phyloP scores from a whole-genome alignment of 2,888 invertebrate genomes.

The Tupiocoris notatus region DNA sequence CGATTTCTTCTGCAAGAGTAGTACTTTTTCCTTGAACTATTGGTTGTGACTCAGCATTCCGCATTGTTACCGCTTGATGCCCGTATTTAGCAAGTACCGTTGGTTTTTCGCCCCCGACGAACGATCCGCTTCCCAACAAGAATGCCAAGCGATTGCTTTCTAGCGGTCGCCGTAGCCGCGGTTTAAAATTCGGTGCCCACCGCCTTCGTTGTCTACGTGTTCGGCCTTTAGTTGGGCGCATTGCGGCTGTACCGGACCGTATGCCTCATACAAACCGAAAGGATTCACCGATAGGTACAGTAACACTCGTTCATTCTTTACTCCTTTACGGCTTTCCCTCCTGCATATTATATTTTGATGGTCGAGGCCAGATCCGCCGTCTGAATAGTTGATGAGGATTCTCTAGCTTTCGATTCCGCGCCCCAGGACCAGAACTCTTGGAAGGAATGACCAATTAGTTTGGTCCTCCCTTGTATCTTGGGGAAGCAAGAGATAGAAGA shows the following conservation, averaged over 20 bases:
- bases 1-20: no score
- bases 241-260: not conserved
- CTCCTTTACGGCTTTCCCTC: not conserved
- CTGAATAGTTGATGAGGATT: not conserved
- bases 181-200: not conserved
- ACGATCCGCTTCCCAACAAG: not conserved
- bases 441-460: not conserved
- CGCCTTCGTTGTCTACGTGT: not conserved
- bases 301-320: not conserved
- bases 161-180: not conserved
- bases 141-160: not conserved
- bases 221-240: not conserved
- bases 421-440: not conserved
- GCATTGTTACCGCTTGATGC: not conserved
- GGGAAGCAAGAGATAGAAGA: not conserved
- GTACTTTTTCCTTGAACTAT: no score
- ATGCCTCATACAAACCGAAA: not conserved
- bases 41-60: no score
- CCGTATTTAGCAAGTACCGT: not conserved
- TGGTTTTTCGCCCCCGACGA: not conserved
- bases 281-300: not conserved
- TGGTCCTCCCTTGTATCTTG: not conserved
- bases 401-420: not conserved
- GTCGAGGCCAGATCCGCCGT: no score
- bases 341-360: no score